Percentiles rank a stretch among this genome's conserved stretches.
phyloP scores from a whole-genome alignment of 1,140 invertebrate genomes.

The Streblospio benedicti region DNA sequence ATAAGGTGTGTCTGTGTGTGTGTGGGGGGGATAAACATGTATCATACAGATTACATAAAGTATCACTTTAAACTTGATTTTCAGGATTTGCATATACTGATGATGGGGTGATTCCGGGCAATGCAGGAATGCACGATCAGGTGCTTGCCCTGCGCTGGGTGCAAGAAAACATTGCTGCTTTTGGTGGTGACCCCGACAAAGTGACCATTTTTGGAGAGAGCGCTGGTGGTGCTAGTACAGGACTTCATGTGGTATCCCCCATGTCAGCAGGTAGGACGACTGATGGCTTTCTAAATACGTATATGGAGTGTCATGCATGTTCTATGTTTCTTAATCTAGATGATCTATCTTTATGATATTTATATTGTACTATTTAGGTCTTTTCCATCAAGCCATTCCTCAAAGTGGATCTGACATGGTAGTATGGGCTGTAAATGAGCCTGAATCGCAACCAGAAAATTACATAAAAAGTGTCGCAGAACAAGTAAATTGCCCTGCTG shows the following conservation, averaged over 20 bases:
- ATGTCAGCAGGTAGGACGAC: not conserved
- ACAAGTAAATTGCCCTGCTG: not conserved
- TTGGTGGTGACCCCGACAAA: constrained; percentile 29
- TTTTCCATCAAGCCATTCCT: constrained; percentile 21
- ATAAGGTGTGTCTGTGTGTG: too few species aligned
- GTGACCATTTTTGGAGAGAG: constrained; percentile 52
- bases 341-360: too few species aligned
- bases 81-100: constrained; percentile 14
- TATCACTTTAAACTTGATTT: too few species aligned
- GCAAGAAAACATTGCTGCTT: constrained; percentile 38
- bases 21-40: too few species aligned
- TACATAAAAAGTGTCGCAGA: not conserved
- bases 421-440: not conserved
- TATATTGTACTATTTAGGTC: constrained; percentile 16
- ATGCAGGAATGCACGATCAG: constrained; percentile 60
- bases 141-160: constrained; percentile 55
- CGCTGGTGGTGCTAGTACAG: constrained; percentile 59
- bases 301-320: not conserved
- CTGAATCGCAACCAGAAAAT: not conserved
- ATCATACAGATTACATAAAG: too few species aligned
- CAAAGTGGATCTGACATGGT: constrained; percentile 19
- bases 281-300: not conserved
- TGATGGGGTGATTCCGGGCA: constrained; percentile 44
- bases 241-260: constrained; percentile 19
- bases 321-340: not conserved